phyloP scores from a whole-genome alignment of 2,888 invertebrate species.

The Pseudanteris insignis region DNA sequence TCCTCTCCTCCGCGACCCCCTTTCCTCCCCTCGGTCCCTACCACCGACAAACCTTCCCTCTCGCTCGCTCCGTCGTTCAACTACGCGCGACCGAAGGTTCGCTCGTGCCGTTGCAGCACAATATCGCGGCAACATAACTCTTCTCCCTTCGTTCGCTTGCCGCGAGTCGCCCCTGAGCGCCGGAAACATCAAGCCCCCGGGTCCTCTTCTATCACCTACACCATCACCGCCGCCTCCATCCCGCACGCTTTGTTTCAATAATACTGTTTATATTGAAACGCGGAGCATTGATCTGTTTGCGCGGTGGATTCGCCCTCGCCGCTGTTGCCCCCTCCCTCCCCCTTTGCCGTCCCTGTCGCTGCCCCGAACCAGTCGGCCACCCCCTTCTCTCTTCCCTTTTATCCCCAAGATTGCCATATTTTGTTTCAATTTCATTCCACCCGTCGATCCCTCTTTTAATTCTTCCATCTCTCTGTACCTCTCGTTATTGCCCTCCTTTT shows the following conservation, averaged over 20 bases:
- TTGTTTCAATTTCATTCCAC: conserved; percentile 51
- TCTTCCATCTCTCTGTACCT: conserved; percentile 23
- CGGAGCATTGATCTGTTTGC: conserved; percentile 67
- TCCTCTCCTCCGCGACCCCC: too few species aligned
- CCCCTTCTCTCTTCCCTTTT: conserved; percentile 51
- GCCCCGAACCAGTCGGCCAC: conserved; percentile 17
- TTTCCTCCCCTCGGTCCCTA: too few species aligned
- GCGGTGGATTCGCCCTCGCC: conserved; percentile 52
- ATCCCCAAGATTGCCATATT: conserved; percentile 64
- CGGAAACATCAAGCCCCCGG: conserved; percentile 63
- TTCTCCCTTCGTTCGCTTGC: conserved; percentile 64
- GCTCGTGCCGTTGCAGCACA: conserved; percentile 65
- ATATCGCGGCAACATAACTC: conserved; percentile 67
- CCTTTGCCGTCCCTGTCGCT: conserved; percentile 44
- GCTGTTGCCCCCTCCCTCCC: conserved; percentile 48
- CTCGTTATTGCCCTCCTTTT: conserved; percentile 13
- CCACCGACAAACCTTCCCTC: conserved; percentile 58
- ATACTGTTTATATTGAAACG: conserved; percentile 67
- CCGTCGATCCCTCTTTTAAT: conserved; percentile 42
- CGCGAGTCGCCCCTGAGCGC: conserved; percentile 53
- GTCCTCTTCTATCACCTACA: conserved; percentile 46
- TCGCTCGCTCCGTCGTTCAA: conserved; percentile 15
- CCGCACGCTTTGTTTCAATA: conserved; percentile 66
- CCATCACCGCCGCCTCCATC: conserved; percentile 54
- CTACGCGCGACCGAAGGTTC: conserved; percentile 30